Conservation (phyloP, 2,888 invertebrate genomes). For the Ypsolopha sequella region DNA sequence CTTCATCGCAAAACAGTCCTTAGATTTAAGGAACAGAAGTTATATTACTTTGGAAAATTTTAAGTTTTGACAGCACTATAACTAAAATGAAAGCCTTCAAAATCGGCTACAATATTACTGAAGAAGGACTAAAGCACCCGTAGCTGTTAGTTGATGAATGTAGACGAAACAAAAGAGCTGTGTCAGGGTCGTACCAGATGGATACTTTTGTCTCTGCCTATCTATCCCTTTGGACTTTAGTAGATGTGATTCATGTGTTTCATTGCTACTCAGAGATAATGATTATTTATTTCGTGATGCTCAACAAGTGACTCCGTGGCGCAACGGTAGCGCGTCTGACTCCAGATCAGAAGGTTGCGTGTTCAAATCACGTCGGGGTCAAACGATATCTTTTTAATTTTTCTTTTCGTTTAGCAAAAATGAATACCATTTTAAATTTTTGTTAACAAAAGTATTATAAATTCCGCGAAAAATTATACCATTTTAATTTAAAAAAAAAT, state of each 20-base stretch:
- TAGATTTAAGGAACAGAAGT: no score
- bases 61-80: no score
- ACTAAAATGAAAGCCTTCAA: no score
- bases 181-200: background rate
- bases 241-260: background rate
- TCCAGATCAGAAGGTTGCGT: constrained; percentile 99
- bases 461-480: background rate
- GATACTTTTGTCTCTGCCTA: background rate
- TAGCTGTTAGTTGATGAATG: background rate
- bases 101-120: no score
- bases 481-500: no score
- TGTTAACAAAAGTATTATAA: background rate
- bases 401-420: background rate
- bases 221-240: background rate
- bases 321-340: constrained; percentile 96
- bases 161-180: background rate
- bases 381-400: constrained; percentile 35
- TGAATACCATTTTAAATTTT: background rate
- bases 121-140: background rate
- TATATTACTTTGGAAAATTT: no score
- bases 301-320: constrained; percentile 28
- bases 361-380: constrained; percentile 88
- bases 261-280: constrained; percentile 2
- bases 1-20: no score
- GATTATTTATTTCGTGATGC: constrained; percentile 16